Conservation (phyloP, 2,113 vertebrate genomes). For the Theristicus caerulescens region DNA sequence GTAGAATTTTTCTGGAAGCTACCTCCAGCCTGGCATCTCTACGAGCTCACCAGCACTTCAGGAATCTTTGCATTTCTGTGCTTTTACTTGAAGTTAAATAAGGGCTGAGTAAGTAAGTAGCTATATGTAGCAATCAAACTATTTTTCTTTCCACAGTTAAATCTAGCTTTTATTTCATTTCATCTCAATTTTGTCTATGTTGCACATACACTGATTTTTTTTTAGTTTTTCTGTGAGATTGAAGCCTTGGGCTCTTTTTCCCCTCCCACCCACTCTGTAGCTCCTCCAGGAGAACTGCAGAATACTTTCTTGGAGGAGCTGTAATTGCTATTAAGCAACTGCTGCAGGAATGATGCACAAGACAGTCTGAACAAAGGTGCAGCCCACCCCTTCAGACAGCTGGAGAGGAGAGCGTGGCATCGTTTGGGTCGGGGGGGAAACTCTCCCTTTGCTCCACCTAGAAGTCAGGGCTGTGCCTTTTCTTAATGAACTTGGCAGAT, state of each 20-base stretch:
- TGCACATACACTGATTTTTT: too few species aligned
- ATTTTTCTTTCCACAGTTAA: not conserved
- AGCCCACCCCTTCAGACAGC: not conserved
- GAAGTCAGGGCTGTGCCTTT: not conserved
- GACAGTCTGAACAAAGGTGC: not conserved
- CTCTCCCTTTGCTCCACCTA: not conserved
- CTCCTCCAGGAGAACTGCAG: not conserved
- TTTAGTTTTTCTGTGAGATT: too few species aligned
- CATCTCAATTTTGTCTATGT: not conserved
- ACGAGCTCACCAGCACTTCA: accelerated
- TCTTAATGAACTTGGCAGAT: not conserved
- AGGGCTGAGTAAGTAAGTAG: not conserved
- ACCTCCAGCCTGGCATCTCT: not conserved
- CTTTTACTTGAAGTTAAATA: not conserved
- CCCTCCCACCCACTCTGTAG: not conserved
- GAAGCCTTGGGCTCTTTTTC: not conserved
- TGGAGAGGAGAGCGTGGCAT: not conserved
- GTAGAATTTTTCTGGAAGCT: not conserved
- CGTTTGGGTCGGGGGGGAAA: not conserved
- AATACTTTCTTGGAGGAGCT: not conserved
- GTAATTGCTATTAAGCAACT: not conserved
- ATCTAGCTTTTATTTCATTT: not conserved
- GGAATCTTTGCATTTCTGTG: not conserved
- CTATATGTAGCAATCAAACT: not conserved
- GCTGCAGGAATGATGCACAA: not conserved